A percentile compares a stretch with the other conserved stretches of the same genome.
Conservation (phyloP, 2,888 invertebrate species). For the Lasioglossum villosulum region DNA sequence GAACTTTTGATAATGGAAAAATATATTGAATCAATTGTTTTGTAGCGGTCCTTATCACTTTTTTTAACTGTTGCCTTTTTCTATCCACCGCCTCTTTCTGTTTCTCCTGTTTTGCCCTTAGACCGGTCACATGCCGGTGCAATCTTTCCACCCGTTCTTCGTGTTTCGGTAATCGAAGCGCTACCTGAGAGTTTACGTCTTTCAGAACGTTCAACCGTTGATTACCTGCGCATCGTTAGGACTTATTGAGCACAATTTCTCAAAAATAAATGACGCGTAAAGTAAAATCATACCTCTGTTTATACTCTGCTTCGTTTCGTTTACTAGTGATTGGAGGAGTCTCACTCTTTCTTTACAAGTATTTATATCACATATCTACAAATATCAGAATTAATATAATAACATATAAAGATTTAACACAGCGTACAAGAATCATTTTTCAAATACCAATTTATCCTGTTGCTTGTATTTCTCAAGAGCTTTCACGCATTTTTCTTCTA, state of each 20-base stretch:
- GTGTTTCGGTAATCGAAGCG: slow-evolving; percentile 87
- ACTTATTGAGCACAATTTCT: slow-evolving; percentile 14
- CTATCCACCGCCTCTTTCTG: slow-evolving; percentile 85
- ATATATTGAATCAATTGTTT: slow-evolving; percentile 89
- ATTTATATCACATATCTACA: slow-evolving; percentile 87
- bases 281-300: slow-evolving; percentile 75
- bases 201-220: slow-evolving; percentile 81
- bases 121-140: slow-evolving; percentile 86
- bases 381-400: slow-evolving; percentile 52
- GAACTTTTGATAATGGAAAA: slow-evolving; percentile 88
- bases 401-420: background rate
- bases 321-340: slow-evolving; percentile 86
- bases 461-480: slow-evolving; percentile 84
- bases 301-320: slow-evolving; percentile 85
- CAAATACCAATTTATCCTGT: slow-evolving; percentile 82
- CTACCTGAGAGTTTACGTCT: slow-evolving; percentile 83
- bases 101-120: slow-evolving; percentile 85
- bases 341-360: slow-evolving; percentile 87
- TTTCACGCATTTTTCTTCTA: slow-evolving; percentile 86
- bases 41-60: slow-evolving; percentile 86
- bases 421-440: background rate
- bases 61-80: slow-evolving; percentile 86
- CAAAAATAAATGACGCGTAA: background rate
- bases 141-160: slow-evolving; percentile 88
- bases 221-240: slow-evolving; percentile 75